These are phyloP conservation scores for Argopecten irradians DNA, from an alignment of 1,140 invertebrate species.

Conservation along the genomic window DNA sequence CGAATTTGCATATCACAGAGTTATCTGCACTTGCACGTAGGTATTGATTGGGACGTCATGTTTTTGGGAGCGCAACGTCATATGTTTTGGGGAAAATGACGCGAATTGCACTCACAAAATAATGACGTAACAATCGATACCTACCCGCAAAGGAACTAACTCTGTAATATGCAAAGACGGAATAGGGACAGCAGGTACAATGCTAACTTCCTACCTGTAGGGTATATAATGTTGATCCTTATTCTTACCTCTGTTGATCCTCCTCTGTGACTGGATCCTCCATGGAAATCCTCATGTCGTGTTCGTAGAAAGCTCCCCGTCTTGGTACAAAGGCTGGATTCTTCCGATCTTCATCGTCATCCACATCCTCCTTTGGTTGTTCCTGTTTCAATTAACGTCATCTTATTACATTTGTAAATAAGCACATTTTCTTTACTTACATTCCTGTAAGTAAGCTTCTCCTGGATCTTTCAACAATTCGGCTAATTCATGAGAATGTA, in stretches of 20 bases:
- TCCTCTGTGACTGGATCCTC: constrained; percentile 80
- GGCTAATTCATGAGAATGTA: too few relatives aligned
- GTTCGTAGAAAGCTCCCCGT: constrained; percentile 96
- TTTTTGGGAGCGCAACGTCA: too few relatives aligned
- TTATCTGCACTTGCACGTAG: too few relatives aligned
- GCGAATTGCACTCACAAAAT: too few relatives aligned
- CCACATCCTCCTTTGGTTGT: constrained; percentile 79
- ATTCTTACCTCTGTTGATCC: constrained; percentile 53
- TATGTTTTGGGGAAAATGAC: too few relatives aligned
- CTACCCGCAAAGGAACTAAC: too few relatives aligned
- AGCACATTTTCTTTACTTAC: background rate
- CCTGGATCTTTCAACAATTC: background rate
- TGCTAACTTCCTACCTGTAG: too few relatives aligned
- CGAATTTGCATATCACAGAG: too few relatives aligned
- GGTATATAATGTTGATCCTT: background rate
- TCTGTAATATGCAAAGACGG: too few relatives aligned
- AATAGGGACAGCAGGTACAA: too few relatives aligned
- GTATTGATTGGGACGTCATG: too few relatives aligned
- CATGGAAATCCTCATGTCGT: constrained; percentile 81
- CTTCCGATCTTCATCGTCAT: constrained; percentile 95
- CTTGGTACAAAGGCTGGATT: constrained; percentile 98
- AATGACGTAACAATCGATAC: too few relatives aligned
- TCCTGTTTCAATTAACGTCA: constrained; percentile 60
- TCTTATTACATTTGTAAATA: background rate
- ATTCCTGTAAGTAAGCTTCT: background rate